Evolutionary conservation across 2,888 invertebrate species (phyloP), one percentile per base, ranked within the genome.

Genomic region (Pollenia labialis): DNA sequence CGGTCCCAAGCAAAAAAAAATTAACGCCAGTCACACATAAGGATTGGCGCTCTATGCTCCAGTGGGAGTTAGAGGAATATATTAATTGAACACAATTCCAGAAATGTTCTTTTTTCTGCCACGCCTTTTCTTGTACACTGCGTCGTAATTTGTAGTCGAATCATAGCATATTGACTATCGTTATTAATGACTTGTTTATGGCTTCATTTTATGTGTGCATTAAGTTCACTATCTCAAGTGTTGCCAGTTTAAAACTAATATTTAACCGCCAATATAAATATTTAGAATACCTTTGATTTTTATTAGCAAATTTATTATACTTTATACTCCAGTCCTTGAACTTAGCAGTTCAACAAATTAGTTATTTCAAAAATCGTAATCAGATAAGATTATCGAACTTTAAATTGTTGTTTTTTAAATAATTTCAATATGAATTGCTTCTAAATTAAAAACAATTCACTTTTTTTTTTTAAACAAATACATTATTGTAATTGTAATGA

Each of bases 301-400:
- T 6, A 6, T 32, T 32, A 32, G 6, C 32, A 32, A 32, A 4
- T 32, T 23, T 32, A 18, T 18, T 1, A 40, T 10, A 75, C 32
- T 32, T 68, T 68, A 56, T 48, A 77, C 66, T n/a, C 44, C 44
- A 14, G 18, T 4, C 46, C 7, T 32, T 56, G 16, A 4, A 46
- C 44, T 48, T 32, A 23, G 46, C 32, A 54, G 16, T 12, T 40
- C 2, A 32, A 7, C n/a, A 75, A 44, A 32, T 46, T 46, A 6
- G 4, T 12, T 56, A 8, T 14, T 40, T 54, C 16, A 32, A n/a
- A 32, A 32, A 46, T 54, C 42, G 32, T 50, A 46, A 50, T 2
- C 14, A 1, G 10, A 12, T 8, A 48, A 48, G 68, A 68, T 68
- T 58, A 58, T 58, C 18, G 48, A 77, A 58, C 68, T 68, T 77